Conservation (phyloP, 1,140 invertebrate species). For the Cepaea nemoralis region DNA sequence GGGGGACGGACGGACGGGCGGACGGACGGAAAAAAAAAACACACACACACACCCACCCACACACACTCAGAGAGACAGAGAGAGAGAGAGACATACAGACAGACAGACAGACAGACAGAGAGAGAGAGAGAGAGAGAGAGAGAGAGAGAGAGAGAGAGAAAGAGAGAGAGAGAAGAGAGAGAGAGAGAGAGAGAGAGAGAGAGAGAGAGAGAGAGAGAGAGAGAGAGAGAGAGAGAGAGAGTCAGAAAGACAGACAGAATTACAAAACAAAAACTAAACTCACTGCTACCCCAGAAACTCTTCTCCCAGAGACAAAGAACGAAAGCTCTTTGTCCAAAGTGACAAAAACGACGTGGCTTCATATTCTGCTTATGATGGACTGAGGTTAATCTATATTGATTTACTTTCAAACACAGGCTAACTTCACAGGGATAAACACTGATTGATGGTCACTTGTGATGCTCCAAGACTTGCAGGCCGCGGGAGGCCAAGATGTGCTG, state of each 20-base stretch:
- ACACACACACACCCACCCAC: too few species aligned
- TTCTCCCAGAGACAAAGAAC: too few species aligned
- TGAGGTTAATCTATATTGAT: conserved; percentile 8
- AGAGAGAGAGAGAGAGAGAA: not conserved
- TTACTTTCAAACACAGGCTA: not conserved
- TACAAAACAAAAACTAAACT: too few species aligned
- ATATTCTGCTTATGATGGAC: not conserved
- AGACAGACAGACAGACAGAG: not conserved
- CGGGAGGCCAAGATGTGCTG: not conserved
- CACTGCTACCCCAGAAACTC: too few species aligned
- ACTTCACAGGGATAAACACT: not conserved
- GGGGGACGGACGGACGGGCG: too few species aligned
- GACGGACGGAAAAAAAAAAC: too few species aligned
- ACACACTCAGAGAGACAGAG: too few species aligned
- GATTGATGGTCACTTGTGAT: not conserved
- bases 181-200: not conserved
- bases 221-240: not conserved
- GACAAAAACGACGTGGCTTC: not conserved
- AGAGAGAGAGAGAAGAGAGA: not conserved
- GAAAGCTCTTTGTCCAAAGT: too few species aligned
- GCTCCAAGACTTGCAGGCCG: not conserved
- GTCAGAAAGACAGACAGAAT: not conserved
- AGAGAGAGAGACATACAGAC: not conserved
- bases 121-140: not conserved
- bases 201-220: not conserved